Evolutionary conservation across 1,140 invertebrate genomes (phyloP).

Genomic region (Micrasema minimum): DNA sequence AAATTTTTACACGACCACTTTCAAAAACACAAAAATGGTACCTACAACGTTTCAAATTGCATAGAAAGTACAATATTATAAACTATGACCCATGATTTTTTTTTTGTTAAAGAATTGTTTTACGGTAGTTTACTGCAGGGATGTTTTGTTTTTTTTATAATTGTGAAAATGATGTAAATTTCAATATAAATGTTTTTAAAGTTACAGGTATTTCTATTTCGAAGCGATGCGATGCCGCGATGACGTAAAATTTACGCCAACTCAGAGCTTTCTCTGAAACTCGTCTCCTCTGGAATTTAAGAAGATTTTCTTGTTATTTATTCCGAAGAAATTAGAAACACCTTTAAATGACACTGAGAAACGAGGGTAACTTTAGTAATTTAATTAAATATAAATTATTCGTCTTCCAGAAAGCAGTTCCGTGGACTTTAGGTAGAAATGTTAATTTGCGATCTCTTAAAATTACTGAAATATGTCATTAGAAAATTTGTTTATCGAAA

Average conservation of each 20-base stretch:
- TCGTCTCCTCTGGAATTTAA: conserved; percentile 16
- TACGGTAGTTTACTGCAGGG: too few species aligned
- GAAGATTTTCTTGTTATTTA: conserved; percentile 35
- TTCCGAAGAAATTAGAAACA: conserved; percentile 30
- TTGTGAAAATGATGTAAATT: too few species aligned
- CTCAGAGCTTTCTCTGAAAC: conserved; percentile 11
- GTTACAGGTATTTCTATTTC: neutral
- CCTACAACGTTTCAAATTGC: too few species aligned
- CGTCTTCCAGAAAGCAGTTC: neutral
- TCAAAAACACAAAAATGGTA: too few species aligned
- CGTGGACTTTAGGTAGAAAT: neutral
- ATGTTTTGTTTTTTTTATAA: too few species aligned
- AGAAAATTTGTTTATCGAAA: too few species aligned
- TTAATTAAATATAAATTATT: conserved; percentile 28
- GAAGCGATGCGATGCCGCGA: too few species aligned
- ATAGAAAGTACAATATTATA: too few species aligned
- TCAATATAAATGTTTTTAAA: conserved; percentile 3
- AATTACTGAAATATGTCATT: neutral
- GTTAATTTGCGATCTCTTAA: conserved; percentile 1
- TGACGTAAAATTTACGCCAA: neutral
- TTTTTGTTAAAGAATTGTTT: too few species aligned
- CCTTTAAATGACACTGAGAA: conserved; percentile 35
- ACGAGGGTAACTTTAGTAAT: conserved; percentile 30
- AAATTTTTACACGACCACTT: too few species aligned
- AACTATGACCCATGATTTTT: too few species aligned